Evolutionary conservation across 2,113 vertebrate genomes (phyloP).

Genomic region (Perca flavescens): DNA sequence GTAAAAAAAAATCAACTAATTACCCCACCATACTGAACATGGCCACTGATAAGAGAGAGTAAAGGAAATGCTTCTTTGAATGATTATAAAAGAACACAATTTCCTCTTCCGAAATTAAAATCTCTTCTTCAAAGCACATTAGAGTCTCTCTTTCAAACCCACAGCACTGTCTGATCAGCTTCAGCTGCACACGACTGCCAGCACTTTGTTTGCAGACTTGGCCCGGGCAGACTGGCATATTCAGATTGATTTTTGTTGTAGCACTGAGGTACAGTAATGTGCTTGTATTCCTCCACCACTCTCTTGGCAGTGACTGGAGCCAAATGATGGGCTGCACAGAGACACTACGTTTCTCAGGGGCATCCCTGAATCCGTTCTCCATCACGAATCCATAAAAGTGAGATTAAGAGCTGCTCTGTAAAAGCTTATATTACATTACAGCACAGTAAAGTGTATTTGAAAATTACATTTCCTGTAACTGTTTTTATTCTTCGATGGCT

Average conservation of each 20-base stretch:
- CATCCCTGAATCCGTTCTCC: constrained; percentile 24
- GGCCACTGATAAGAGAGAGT: not conserved
- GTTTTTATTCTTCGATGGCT: not conserved
- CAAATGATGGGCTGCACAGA: constrained; percentile 58
- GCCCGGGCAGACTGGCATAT: constrained; percentile 47
- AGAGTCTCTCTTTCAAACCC: constrained; percentile 17
- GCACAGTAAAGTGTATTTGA: constrained; percentile 2
- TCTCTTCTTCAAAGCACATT: constrained; percentile 3
- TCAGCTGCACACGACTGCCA: constrained; percentile 37
- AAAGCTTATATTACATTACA: constrained; percentile 18
- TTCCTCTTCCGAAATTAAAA: constrained; percentile 31
- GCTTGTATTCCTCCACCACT: constrained; percentile 52
- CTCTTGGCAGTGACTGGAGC: constrained; percentile 50
- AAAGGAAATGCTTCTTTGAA: not conserved
- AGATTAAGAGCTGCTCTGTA: constrained; percentile 26
- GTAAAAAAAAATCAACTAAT: constrained; percentile 1
- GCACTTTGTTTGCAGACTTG: constrained; percentile 58
- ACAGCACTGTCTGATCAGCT: constrained; percentile 18
- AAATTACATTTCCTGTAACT: not conserved
- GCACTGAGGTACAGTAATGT: constrained; percentile 67
- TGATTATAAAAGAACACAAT: not conserved
- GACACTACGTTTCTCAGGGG: constrained; percentile 41
- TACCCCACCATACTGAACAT: not conserved
- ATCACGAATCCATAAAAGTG: constrained; percentile 24
- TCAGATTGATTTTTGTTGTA: constrained; percentile 69